These are phyloP conservation scores for Lycophotia porphyrea DNA, from an alignment of 2,888 invertebrate species.

Conservation along the genomic window DNA sequence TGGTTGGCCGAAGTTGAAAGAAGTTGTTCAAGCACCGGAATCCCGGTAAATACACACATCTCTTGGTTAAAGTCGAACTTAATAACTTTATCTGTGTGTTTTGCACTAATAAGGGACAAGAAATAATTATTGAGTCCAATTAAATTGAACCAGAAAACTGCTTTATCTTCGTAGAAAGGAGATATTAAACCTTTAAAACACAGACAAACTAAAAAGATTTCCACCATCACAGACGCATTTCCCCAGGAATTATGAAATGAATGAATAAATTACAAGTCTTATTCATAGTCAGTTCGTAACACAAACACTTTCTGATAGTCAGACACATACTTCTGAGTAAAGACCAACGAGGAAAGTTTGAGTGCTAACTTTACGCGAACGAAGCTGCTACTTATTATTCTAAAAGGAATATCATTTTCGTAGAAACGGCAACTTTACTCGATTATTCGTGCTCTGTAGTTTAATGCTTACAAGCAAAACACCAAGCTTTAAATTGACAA, in stretches of 20 bases:
- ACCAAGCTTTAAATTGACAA: neutral
- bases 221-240: slow-evolving; percentile 11
- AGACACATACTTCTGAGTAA: slow-evolving; percentile 50
- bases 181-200: neutral
- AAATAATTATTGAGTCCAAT: neutral
- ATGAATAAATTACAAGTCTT: slow-evolving; percentile 46
- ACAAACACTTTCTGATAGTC: slow-evolving; percentile 52
- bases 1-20: slow-evolving; percentile 40
- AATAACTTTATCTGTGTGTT: slow-evolving; percentile 10
- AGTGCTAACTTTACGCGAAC: slow-evolving; percentile 45
- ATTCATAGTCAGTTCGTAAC: slow-evolving; percentile 41
- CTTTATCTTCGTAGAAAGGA: neutral
- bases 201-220: neutral
- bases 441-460: slow-evolving; percentile 30
- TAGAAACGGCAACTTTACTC: slow-evolving; percentile 39
- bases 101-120: neutral
- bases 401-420: slow-evolving; percentile 38
- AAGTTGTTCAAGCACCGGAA: slow-evolving; percentile 35
- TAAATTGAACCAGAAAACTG: neutral
- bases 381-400: slow-evolving; percentile 46
- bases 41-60: slow-evolving; percentile 34
- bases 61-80: slow-evolving; percentile 6
- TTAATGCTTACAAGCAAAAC: slow-evolving; percentile 19
- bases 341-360: slow-evolving; percentile 45
- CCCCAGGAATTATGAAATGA: slow-evolving; percentile 31